phyloP scores from a whole-genome alignment of 1,140 invertebrate species.

The Saccostrea cuccullata region DNA sequence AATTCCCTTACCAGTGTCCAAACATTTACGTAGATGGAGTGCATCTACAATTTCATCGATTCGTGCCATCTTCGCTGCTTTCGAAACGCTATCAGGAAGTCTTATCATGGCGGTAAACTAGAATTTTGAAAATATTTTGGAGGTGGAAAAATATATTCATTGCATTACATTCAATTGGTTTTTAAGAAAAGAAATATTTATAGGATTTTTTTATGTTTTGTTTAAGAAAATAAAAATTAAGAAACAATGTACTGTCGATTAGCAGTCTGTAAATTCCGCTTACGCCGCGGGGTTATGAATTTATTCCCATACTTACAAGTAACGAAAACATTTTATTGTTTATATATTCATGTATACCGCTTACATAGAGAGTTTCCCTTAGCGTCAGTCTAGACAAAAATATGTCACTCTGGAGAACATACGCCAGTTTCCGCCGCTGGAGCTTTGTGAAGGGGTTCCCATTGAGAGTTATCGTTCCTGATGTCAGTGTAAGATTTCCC shows the following conservation, averaged over 20 bases:
- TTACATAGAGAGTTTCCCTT: constrained; percentile 87
- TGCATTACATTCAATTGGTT: too few species aligned
- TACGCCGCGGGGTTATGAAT: too few species aligned
- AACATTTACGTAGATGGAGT: constrained; percentile 86
- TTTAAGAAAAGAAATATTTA: too few species aligned
- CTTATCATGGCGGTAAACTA: constrained; percentile 86
- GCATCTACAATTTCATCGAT: constrained; percentile 90
- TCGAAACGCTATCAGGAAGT: constrained; percentile 87
- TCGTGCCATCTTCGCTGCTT: constrained; percentile 87
- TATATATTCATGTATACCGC: constrained; percentile 37
- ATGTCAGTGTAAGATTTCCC: constrained; percentile 84
- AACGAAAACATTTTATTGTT: too few species aligned
- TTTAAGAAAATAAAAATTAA: too few species aligned
- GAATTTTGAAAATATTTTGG: constrained; percentile 37
- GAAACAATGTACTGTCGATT: too few species aligned
- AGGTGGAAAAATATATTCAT: too few species aligned
- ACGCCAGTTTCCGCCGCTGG: constrained; percentile 88
- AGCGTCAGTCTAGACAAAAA: constrained; percentile 90
- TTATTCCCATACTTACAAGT: too few species aligned
- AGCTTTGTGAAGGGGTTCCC: constrained; percentile 87
- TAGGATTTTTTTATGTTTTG: too few species aligned
- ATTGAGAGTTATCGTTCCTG: constrained; percentile 87
- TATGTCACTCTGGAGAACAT: constrained; percentile 91
- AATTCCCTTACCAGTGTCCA: constrained; percentile 84
- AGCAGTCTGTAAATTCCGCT: too few species aligned